Conservation (phyloP, 2,888 invertebrate genomes). For the Sipha maydis region DNA sequence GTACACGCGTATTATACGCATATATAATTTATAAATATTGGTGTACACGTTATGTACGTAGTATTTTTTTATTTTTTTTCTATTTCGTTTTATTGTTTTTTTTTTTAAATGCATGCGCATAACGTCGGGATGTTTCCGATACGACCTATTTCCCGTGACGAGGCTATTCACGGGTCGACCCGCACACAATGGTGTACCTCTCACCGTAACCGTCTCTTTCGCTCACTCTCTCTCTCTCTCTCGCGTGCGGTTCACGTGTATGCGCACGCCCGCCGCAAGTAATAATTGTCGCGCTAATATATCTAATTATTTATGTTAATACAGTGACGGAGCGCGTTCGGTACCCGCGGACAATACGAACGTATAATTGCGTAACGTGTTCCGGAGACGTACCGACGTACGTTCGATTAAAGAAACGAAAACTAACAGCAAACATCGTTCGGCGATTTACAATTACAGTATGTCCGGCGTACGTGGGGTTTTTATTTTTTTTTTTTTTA, state of each 20-base stretch:
- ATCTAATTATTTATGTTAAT: neutral
- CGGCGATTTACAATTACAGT: neutral
- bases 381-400: neutral
- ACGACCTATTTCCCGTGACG: constrained; percentile 59
- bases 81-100: neutral
- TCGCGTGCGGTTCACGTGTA: neutral
- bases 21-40: neutral
- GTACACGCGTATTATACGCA: neutral
- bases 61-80: neutral
- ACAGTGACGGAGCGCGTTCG: neutral
- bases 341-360: neutral
- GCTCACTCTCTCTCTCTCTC: no score
- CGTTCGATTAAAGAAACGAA: neutral
- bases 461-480: neutral
- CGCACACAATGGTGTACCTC: neutral
- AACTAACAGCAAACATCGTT: neutral
- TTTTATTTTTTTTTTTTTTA: no score
- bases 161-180: constrained; percentile 31
- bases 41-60: neutral
- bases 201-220: no score
- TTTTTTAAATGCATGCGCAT: neutral
- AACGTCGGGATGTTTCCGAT: constrained; percentile 41
- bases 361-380: neutral
- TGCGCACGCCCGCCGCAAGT: neutral
- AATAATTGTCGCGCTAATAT: constrained; percentile 6